These are phyloP conservation scores for Bombus balteatus DNA, from an alignment of 1,140 invertebrate species.

Conservation along the genomic window DNA sequence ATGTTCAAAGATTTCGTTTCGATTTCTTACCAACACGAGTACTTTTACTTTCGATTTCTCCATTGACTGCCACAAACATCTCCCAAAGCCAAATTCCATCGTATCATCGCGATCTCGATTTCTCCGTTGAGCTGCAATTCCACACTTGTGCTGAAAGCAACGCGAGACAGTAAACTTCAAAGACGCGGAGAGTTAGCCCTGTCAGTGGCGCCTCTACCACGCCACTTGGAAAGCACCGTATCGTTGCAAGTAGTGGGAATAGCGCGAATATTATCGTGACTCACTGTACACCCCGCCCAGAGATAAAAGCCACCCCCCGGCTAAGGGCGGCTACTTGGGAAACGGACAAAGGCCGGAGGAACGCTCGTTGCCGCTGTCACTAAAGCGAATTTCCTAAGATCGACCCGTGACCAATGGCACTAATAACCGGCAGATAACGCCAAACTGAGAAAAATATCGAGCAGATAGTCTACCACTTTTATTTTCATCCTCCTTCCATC, in stretches of 20 bases:
- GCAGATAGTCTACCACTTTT: neutral
- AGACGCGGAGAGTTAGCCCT: neutral
- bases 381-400: neutral
- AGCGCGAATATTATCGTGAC: conserved; percentile 37
- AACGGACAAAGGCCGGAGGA: conserved; percentile 18
- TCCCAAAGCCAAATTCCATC: neutral
- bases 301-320: conserved; percentile 12
- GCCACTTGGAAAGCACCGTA: neutral
- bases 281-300: conserved; percentile 21
- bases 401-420: conserved; percentile 16
- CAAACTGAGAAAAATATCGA: conserved; percentile 29
- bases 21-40: too few species aligned
- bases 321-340: neutral
- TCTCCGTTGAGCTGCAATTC: neutral
- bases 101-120: neutral
- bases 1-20: too few species aligned
- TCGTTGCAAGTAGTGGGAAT: neutral
- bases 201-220: conserved; percentile 23
- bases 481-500: neutral
- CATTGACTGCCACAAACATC: neutral
- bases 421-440: conserved; percentile 36
- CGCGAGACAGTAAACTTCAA: neutral
- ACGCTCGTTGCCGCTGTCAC: neutral
- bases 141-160: neutral
- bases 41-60: neutral